These are phyloP conservation scores for Horisme vitalbata DNA, from an alignment of 2,888 invertebrate species.

Conservation along the genomic window DNA sequence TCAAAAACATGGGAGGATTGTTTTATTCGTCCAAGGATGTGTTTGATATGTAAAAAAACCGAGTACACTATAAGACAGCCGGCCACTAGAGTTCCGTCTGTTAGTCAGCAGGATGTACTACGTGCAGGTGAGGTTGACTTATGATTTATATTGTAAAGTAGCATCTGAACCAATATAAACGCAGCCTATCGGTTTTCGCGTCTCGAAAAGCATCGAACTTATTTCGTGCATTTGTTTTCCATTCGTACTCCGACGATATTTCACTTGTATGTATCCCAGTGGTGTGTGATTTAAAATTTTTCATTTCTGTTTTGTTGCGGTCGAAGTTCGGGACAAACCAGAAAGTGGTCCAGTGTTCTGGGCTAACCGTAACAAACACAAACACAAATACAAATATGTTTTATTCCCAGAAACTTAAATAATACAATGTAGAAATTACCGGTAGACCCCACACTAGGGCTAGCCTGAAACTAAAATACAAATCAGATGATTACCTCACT, in stretches of 20 bases:
- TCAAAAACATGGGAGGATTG: too few species aligned
- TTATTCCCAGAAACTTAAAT: too few species aligned
- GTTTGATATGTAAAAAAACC: too few species aligned
- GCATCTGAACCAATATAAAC: conserved; percentile 1
- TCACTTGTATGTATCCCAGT: conserved; percentile 41
- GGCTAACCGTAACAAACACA: not conserved
- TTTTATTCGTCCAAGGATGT: too few species aligned
- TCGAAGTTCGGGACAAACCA: conserved; percentile 12
- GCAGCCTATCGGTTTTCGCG: conserved; percentile 65
- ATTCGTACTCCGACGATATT: conserved; percentile 48
- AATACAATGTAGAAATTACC: too few species aligned
- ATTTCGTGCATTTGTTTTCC: conserved; percentile 69
- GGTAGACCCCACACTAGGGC: too few species aligned
- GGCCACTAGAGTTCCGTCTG: too few species aligned
- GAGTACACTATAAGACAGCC: too few species aligned
- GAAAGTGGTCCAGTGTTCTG: not conserved
- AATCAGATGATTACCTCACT: too few species aligned
- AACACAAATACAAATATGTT: too few species aligned
- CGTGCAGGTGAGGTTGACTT: not conserved
- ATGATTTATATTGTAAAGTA: not conserved
- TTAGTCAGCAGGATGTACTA: too few species aligned
- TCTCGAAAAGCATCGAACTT: conserved; percentile 69
- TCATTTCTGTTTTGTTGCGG: conserved; percentile 17
- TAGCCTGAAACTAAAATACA: too few species aligned
- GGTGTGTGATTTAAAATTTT: conserved; percentile 37